A percentile compares a stretch with the other conserved stretches of the same genome.
Evolutionary conservation across 2,797 vertebrate species (phyloP).

Genomic region (Sebastes hopkinsi): DNA sequence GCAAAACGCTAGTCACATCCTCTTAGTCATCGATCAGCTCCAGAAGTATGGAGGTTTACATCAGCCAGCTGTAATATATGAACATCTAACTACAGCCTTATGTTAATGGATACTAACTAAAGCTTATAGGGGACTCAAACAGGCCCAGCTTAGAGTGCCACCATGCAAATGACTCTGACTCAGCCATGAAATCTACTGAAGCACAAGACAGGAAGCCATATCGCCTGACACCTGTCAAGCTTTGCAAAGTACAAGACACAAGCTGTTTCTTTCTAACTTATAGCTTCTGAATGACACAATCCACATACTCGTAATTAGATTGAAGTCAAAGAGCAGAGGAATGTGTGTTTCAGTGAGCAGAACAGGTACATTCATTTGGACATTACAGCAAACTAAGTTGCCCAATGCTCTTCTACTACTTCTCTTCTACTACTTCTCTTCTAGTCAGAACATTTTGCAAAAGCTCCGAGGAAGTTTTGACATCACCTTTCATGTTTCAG

Average conservation of each 20-base stretch:
- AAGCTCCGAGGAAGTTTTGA: background rate
- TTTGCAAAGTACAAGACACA: background rate
- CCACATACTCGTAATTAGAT: background rate
- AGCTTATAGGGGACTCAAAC: background rate
- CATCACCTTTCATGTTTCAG: background rate
- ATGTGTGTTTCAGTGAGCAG: background rate
- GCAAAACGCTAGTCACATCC: background rate
- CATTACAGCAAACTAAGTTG: background rate
- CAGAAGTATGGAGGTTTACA: background rate
- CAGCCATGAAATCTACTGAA: conserved; percentile 5
- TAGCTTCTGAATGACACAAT: background rate
- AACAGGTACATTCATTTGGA: background rate
- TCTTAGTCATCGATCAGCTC: conserved; percentile 15
- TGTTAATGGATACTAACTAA: background rate
- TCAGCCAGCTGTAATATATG: conserved; percentile 11
- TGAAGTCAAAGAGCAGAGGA: background rate
- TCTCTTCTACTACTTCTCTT: background rate
- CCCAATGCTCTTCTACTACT: background rate
- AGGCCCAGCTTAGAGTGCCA: conserved; percentile 13
- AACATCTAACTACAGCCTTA: conserved; percentile 24
- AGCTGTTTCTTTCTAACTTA: background rate
- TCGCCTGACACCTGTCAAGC: conserved; percentile 18
- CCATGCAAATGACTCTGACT: conserved; percentile 6
- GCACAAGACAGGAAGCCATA: background rate
- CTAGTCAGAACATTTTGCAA: background rate